Conservation (phyloP, 92 coral and sea anemone genomes). For the Actinostola sp. region DNA sequence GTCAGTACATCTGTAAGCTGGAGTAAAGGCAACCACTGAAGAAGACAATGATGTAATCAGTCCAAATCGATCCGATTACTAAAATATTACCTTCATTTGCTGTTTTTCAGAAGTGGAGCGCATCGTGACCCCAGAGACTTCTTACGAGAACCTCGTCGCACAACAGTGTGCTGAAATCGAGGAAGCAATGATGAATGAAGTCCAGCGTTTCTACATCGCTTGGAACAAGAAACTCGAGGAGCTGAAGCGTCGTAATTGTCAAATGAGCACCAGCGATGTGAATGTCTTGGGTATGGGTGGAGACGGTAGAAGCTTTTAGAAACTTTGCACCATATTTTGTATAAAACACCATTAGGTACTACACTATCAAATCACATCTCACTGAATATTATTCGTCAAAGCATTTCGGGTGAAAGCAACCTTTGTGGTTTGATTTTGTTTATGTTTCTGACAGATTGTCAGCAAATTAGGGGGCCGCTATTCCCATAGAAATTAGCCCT, state of each 20-base stretch:
- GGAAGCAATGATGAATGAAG: constrained; percentile 97
- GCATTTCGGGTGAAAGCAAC: too few species aligned
- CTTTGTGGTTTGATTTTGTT: too few species aligned
- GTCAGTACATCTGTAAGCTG: too few species aligned
- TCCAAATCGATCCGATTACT: too few species aligned
- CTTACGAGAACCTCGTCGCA: constrained; percentile 94
- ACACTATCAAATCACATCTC: background rate
- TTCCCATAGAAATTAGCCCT: too few species aligned
- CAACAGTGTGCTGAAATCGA: constrained; percentile 96
- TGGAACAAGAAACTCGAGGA: constrained; percentile 99
- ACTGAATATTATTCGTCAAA: background rate
- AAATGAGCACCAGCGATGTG: constrained; percentile 68
- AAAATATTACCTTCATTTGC: too few species aligned
- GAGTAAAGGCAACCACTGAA: too few species aligned
- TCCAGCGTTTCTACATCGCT: constrained; percentile 89
- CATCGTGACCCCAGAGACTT: constrained; percentile 93
- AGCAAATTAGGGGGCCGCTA: too few species aligned
- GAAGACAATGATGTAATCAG: too few species aligned
- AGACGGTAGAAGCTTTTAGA: constrained; percentile 70
- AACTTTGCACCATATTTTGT: background rate
- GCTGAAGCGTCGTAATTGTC: constrained; percentile 77
- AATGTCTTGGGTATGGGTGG: constrained; percentile 71
- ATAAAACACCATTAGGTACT: background rate
- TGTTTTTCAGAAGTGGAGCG: constrained; percentile 95
- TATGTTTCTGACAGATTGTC: too few species aligned